phyloP scores from a whole-genome alignment of 2,888 invertebrate species.

The Archips xylosteana region DNA sequence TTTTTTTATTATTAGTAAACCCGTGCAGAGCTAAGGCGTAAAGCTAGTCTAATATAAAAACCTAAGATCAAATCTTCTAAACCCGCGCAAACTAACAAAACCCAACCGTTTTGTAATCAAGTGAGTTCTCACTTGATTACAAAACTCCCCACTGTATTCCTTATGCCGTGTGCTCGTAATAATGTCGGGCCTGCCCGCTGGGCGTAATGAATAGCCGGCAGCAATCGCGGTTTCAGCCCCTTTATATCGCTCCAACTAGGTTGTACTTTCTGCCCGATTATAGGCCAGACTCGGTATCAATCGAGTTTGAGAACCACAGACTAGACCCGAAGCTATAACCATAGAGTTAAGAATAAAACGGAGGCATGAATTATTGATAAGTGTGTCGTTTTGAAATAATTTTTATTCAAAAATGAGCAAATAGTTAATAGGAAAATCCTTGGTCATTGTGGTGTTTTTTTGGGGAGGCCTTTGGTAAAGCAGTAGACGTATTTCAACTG shows the following conservation, averaged over 20 bases:
- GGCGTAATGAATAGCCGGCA: conserved; percentile 58
- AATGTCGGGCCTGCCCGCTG: conserved; percentile 57
- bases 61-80: background rate
- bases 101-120: too few relatives aligned
- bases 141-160: conserved; percentile 8
- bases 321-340: background rate
- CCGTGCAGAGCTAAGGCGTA: too few relatives aligned
- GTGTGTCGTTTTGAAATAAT: too few relatives aligned
- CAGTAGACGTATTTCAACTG: too few relatives aligned
- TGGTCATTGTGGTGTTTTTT: too few relatives aligned
- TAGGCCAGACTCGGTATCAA: background rate
- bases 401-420: too few relatives aligned
- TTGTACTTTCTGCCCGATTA: background rate
- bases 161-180: conserved; percentile 47
- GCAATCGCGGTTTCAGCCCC: conserved; percentile 54
- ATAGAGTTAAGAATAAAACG: too few relatives aligned
- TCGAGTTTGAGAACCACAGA: conserved; percentile 3
- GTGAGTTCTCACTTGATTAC: background rate
- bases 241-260: conserved; percentile 53
- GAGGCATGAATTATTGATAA: too few relatives aligned
- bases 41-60: too few relatives aligned
- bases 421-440: too few relatives aligned
- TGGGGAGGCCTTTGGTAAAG: too few relatives aligned
- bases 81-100: background rate
- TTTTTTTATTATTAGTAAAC: too few relatives aligned